phyloP scores from a whole-genome alignment of 2,113 vertebrate genomes.

The Mastomys coucha region DNA sequence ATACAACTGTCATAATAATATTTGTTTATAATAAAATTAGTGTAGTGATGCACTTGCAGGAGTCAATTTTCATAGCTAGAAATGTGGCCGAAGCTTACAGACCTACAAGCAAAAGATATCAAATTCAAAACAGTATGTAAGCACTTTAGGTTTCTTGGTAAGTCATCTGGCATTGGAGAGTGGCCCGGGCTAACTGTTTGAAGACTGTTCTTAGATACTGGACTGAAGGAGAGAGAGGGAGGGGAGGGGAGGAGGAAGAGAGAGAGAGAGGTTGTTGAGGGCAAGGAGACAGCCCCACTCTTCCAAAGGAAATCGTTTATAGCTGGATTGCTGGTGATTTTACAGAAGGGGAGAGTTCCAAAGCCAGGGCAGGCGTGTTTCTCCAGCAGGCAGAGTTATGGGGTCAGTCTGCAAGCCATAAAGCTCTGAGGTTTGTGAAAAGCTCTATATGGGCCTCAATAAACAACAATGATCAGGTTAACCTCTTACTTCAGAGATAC shows the following conservation, averaged over 20 bases:
- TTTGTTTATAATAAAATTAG: not conserved
- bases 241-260: not conserved
- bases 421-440: slow-evolving; percentile 63
- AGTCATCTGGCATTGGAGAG: not conserved
- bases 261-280: not conserved
- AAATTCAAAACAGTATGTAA: not conserved
- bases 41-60: not conserved
- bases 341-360: slow-evolving; percentile 38
- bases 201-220: not conserved
- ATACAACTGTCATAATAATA: not conserved
- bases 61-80: not conserved
- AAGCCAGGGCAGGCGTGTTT: not conserved
- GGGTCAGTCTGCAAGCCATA: slow-evolving; percentile 58
- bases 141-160: not conserved
- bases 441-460: slow-evolving; percentile 36
- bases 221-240: not conserved
- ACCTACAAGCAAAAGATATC: not conserved
- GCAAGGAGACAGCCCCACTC: slow-evolving; percentile 34
- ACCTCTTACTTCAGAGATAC: slow-evolving; percentile 46
- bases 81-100: not conserved
- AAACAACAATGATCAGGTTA: slow-evolving; percentile 71
- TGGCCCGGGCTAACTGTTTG: not conserved
- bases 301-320: slow-evolving; percentile 47
- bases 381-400: slow-evolving; percentile 58
- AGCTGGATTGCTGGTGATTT: slow-evolving; percentile 50